phyloP scores from a whole-genome alignment of 2,797 vertebrate species.

The Dromococcyx pavoninus region DNA sequence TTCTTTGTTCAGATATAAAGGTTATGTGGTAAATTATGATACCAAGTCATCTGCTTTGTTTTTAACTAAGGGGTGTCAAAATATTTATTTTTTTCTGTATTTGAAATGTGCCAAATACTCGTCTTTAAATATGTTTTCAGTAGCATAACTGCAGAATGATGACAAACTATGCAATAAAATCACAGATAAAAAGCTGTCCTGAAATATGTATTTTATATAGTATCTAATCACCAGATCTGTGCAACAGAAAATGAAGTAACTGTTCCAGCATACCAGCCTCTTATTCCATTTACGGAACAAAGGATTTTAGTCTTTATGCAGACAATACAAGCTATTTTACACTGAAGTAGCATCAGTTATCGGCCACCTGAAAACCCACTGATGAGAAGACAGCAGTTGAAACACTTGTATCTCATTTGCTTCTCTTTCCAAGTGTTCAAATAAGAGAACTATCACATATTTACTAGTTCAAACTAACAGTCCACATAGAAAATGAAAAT shows the following conservation, averaged over 20 bases:
- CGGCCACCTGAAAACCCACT: slow-evolving; percentile 25
- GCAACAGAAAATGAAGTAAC: background rate
- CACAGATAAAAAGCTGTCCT: background rate
- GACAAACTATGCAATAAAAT: background rate
- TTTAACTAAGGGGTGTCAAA: slow-evolving; percentile 15
- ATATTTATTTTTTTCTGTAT: slow-evolving; percentile 2
- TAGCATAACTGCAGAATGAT: background rate
- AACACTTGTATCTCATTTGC: background rate
- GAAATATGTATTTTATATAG: background rate
- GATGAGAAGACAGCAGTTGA: slow-evolving; percentile 14
- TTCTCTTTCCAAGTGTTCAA: background rate
- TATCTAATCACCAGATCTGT: background rate
- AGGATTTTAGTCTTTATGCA: background rate
- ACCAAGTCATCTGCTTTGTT: background rate
- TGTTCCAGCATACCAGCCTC: background rate
- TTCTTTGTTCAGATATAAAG: slow-evolving; percentile 6
- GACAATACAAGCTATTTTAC: background rate
- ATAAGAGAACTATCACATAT: background rate
- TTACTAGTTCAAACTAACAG: background rate
- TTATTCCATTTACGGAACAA: background rate
- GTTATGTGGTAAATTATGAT: background rate
- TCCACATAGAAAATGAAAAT: background rate
- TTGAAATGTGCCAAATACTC: slow-evolving; percentile 6
- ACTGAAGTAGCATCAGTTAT: background rate
- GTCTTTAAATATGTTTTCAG: slow-evolving; percentile 18